These are phyloP conservation scores for Micronycteris hirsuta DNA, from an alignment of 2,113 vertebrate genomes.

Conservation along the genomic window DNA sequence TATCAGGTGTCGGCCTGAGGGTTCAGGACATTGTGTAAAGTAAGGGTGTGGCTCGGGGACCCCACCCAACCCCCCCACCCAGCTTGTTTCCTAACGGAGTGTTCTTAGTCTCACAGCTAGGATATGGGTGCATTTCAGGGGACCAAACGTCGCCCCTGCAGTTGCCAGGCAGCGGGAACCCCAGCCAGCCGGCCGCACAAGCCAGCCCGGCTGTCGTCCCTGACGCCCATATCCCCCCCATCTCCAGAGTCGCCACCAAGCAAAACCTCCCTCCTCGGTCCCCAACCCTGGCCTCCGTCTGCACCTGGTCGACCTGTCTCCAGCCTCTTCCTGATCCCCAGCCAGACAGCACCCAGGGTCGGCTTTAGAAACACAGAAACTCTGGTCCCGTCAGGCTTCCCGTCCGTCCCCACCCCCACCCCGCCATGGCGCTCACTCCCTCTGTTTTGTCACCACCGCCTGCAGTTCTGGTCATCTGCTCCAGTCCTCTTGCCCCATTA, in stretches of 20 bases:
- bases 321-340: neutral
- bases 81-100: neutral
- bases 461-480: neutral
- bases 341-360: neutral
- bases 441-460: neutral
- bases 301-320: neutral
- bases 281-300: neutral
- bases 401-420: neutral
- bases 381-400: accelerated
- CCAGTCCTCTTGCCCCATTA: neutral
- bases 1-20: neutral
- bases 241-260: neutral
- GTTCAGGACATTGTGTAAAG: neutral
- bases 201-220: neutral
- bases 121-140: neutral
- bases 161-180: neutral
- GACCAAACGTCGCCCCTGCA: neutral
- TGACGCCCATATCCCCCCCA: neutral
- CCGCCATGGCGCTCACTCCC: accelerated
- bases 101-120: neutral
- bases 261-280: neutral
- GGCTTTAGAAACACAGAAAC: neutral
- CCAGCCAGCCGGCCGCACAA: neutral
- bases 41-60: neutral
- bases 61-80: neutral